Conservation (phyloP, 2,113 vertebrate genomes). For the Pituophis catenifer region DNA sequence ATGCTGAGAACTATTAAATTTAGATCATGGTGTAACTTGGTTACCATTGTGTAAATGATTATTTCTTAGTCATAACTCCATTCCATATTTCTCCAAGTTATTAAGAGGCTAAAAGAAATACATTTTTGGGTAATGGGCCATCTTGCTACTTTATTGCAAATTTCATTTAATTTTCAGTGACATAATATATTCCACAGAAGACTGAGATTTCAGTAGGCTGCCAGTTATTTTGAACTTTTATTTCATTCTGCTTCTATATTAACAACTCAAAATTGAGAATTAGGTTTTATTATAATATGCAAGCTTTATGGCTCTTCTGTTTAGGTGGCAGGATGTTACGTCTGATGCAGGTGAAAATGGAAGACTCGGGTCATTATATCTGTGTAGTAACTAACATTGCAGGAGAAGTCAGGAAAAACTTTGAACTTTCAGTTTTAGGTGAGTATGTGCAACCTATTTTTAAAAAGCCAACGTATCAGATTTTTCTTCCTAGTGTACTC, state of each 20-base stretch:
- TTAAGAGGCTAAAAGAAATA: not conserved
- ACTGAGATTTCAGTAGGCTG: not conserved
- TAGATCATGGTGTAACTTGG: not conserved
- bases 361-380: conserved; percentile 83
- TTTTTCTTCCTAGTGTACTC: not conserved
- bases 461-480: not conserved
- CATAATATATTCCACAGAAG: not conserved
- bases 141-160: not conserved
- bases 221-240: not conserved
- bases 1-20: not conserved
- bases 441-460: conserved; percentile 28
- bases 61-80: not conserved
- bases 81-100: not conserved
- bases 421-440: conserved; percentile 86
- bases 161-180: not conserved
- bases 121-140: not conserved
- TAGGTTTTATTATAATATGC: not conserved
- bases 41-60: not conserved
- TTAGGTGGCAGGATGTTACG: conserved; percentile 84
- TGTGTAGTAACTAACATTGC: conserved; percentile 87
- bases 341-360: conserved; percentile 71
- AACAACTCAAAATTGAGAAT: not conserved
- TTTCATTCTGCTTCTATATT: not conserved
- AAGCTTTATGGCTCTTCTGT: conserved; percentile 9
- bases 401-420: conserved; percentile 85